A percentile compares a stretch with the other conserved stretches of the same genome.
Evolutionary conservation across 2,797 vertebrate species (phyloP).

Genomic region (Lepilemur septentrionalis): DNA sequence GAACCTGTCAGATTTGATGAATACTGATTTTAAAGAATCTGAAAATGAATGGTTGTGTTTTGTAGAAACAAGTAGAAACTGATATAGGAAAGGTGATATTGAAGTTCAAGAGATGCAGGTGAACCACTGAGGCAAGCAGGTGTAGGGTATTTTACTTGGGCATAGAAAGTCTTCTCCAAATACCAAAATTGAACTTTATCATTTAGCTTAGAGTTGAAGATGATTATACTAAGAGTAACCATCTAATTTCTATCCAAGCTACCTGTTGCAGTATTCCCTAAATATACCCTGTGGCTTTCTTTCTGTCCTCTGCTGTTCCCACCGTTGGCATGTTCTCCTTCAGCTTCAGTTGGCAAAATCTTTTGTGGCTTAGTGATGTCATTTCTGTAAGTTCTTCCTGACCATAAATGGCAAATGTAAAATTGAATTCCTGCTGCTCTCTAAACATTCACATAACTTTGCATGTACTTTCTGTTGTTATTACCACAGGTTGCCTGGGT

Average conservation of each 20-base stretch:
- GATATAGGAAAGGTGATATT: background rate
- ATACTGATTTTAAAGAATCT: background rate
- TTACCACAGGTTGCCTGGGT: background rate
- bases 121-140: background rate
- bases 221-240: background rate
- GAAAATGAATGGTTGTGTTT: background rate
- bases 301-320: fast-evolving
- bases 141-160: background rate
- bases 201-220: background rate
- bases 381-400: background rate
- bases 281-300: background rate
- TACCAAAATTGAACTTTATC: background rate
- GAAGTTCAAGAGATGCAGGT: background rate
- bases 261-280: background rate
- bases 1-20: background rate
- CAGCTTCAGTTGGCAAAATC: background rate
- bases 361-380: too few relatives aligned
- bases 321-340: background rate
- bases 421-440: background rate
- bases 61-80: background rate
- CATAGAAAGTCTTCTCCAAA: background rate
- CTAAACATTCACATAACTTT: background rate
- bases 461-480: background rate
- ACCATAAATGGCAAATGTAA: background rate
- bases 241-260: background rate